phyloP scores from a whole-genome alignment of 1,140 invertebrate species.

The Leptoteleia sp. region DNA sequence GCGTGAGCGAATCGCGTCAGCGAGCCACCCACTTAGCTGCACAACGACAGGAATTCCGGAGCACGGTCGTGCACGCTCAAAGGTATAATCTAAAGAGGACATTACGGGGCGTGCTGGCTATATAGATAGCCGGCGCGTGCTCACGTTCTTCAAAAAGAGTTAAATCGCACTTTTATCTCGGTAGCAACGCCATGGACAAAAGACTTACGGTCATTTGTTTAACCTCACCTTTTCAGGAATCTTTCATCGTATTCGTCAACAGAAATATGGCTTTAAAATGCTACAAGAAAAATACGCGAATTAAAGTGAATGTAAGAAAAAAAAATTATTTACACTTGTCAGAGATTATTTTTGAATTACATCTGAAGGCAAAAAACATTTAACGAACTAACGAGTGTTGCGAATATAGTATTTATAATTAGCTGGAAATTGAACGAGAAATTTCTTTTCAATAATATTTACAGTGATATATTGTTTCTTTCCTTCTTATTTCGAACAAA shows the following conservation, averaged over 20 bases:
- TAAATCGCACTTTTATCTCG: slow-evolving; percentile 74
- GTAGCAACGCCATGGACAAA: slow-evolving; percentile 57
- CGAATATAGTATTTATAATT: too few species aligned
- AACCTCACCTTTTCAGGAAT: slow-evolving; percentile 46
- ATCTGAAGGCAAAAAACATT: too few species aligned
- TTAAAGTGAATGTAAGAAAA: too few species aligned
- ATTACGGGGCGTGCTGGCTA: slow-evolving; percentile 63
- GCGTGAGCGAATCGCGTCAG: slow-evolving; percentile 39
- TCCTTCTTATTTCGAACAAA: too few species aligned
- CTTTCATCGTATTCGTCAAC: slow-evolving; percentile 36
- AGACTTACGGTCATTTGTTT: slow-evolving; percentile 55
- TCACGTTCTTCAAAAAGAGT: slow-evolving; percentile 70
- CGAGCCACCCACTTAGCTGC: slow-evolving; percentile 65
- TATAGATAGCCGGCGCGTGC: slow-evolving; percentile 66
- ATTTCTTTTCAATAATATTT: too few species aligned
- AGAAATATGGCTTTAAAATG: not conserved
- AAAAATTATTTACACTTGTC: too few species aligned
- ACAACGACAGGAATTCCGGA: slow-evolving; percentile 62
- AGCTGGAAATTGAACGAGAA: too few species aligned
- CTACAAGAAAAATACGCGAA: not conserved
- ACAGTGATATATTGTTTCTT: too few species aligned
- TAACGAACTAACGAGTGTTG: too few species aligned
- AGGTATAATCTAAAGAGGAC: slow-evolving; percentile 70
- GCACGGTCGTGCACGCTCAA: slow-evolving; percentile 64
- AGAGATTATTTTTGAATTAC: too few species aligned